Evolutionary conservation across 2,797 vertebrate genomes (phyloP).

Genomic region (Phataginus tetradactyla): DNA sequence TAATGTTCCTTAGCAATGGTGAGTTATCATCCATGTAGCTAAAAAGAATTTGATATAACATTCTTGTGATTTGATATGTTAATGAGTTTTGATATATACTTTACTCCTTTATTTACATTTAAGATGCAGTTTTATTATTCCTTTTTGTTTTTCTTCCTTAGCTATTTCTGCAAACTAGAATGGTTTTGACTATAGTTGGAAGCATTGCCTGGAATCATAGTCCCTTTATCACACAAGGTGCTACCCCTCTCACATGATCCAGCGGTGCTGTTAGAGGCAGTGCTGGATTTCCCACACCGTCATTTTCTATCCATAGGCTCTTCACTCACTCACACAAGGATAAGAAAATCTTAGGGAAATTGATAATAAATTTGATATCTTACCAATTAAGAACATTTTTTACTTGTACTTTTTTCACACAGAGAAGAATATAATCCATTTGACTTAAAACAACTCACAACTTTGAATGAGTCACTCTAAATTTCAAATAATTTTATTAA

Average conservation of each 20-base stretch:
- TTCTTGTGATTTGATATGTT: not conserved
- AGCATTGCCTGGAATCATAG: not conserved
- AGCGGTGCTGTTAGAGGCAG: not conserved
- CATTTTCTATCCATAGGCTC: not conserved
- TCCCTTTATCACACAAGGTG: not conserved
- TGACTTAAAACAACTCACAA: not conserved
- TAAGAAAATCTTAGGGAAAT: not conserved
- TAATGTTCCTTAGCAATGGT: not conserved
- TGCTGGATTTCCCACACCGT: not conserved
- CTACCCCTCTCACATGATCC: not conserved
- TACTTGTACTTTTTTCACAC: not conserved
- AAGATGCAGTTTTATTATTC: not conserved
- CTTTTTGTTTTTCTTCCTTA: not conserved
- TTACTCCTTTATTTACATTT: not conserved
- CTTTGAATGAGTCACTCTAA: not conserved
- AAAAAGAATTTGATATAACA: not conserved
- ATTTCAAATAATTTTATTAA: constrained; percentile 27
- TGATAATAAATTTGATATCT: constrained; percentile 2
- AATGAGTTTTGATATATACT: not conserved
- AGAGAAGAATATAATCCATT: not conserved
- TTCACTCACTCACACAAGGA: not conserved
- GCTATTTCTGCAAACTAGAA: not conserved
- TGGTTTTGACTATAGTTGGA: not conserved
- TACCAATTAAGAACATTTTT: not conserved
- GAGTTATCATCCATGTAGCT: not conserved